Conservation (phyloP, 2,113 vertebrate species). For the Perca fluviatilis region DNA sequence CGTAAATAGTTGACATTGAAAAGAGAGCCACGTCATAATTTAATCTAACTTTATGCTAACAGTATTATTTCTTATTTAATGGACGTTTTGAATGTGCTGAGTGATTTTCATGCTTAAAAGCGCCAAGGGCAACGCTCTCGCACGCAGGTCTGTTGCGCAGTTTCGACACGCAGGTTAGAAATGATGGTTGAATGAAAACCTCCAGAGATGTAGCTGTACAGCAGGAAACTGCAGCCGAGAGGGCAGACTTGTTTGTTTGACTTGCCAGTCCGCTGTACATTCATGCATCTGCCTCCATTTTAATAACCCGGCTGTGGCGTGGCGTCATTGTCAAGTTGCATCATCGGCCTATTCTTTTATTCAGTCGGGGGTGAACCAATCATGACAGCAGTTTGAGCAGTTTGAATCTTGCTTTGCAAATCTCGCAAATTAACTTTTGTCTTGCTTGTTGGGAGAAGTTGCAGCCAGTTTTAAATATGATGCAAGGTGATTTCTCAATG, state of each 20-base stretch:
- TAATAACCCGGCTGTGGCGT: slow-evolving; percentile 10
- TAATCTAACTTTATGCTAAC: background rate
- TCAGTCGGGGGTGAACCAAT: background rate
- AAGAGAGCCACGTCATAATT: background rate
- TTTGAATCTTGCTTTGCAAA: fast-evolving
- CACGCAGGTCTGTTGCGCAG: background rate
- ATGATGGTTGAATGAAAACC: background rate
- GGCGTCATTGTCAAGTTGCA: slow-evolving; percentile 9
- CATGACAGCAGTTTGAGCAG: background rate
- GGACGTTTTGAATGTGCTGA: background rate
- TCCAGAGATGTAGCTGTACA: too few relatives aligned
- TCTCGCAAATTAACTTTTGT: fast-evolving
- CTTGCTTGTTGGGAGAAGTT: background rate
- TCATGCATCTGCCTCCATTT: slow-evolving; percentile 32
- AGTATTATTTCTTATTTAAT: background rate
- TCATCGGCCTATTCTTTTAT: slow-evolving; percentile 14
- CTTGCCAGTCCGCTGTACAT: background rate
- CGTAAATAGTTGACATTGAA: slow-evolving; percentile 30
- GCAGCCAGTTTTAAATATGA: fast-evolving
- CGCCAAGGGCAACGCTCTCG: background rate
- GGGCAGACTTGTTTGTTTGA: background rate
- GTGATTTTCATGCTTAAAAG: fast-evolving
- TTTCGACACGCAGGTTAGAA: background rate
- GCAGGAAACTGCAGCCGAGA: background rate
- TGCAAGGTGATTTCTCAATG: fast-evolving